Evolutionary conservation across 2,888 invertebrate genomes (phyloP), one percentile per base, ranked within the genome.

Genomic region (Xanthia icteritia): DNA sequence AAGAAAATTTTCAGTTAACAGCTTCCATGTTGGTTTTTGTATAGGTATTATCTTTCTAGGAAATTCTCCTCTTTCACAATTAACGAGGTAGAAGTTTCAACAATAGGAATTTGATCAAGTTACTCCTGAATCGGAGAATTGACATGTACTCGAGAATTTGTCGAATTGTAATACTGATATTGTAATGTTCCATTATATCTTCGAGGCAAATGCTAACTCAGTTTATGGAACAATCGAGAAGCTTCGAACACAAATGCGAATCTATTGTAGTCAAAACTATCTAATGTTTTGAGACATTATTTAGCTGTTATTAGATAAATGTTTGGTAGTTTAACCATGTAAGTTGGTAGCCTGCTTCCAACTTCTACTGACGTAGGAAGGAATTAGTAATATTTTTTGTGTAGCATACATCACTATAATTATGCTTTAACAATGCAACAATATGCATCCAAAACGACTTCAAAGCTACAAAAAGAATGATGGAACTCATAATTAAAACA

Each of bases 241-340:
- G 45, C 20, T 56, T 48, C 23, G 23, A 27, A 36, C 27, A 45
- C 54, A 45, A 68, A 56, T 63, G 56, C 39, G 5, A 67, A 45
- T 45, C 36, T 54, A 61, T 66, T 60, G 51, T 77, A 54, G 11
- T 17, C 42, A 36, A 54, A 77, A 63, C 63, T 68, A 54, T 39
- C 20, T 20, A 56, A 68, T 36, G 51, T 54, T 61, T 67, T 63
- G 45, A 77, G 36, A 63, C 11, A 56, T 66, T 77, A 76, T 39
- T 77, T 23, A 56, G 27, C 23, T 45, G 77, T 27, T 63, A 68
- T 54, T 45, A 39, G 36, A 77, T 56, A 48, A 63, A 56, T 39
- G 45, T 67, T 54, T 60, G 76, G 45, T 15, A 45, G 11, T 73
- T 56, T n/a, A 51, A 23, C 54, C n/a, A 63, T 69, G 27, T 42